These are phyloP conservation scores for Phaedon cochleariae DNA, from an alignment of 2,888 invertebrate species.

Conservation along the genomic window DNA sequence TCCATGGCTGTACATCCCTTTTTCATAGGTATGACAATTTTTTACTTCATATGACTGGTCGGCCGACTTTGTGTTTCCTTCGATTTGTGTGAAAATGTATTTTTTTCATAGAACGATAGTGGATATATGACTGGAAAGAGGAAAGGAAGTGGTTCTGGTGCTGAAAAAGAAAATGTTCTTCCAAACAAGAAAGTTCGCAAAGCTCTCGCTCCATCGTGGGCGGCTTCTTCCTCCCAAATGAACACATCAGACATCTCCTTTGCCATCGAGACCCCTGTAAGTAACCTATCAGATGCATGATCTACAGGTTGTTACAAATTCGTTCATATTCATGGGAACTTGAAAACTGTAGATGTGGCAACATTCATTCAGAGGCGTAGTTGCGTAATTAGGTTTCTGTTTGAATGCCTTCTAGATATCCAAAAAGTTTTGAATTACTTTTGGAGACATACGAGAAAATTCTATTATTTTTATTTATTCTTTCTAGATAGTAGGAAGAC, in stretches of 20 bases:
- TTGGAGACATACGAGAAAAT: too few species aligned
- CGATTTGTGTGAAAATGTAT: constrained; percentile 6
- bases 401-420: too few species aligned
- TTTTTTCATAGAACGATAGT: constrained; percentile 65
- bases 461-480: too few species aligned
- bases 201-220: constrained; percentile 81
- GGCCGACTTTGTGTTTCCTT: constrained; percentile 6
- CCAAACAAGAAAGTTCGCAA: constrained; percentile 81
- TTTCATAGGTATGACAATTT: too few species aligned
- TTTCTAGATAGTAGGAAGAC: too few species aligned
- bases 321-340: too few species aligned
- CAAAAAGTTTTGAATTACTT: too few species aligned
- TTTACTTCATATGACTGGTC: too few species aligned
- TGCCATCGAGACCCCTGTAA: constrained; percentile 80
- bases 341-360: too few species aligned
- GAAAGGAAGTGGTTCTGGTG: constrained; percentile 57
- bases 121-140: constrained; percentile 66
- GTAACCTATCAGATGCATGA: constrained; percentile 49
- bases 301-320: constrained; percentile 18
- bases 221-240: constrained; percentile 58
- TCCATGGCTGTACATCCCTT: too few species aligned
- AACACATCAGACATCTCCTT: constrained; percentile 71
- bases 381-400: too few species aligned
- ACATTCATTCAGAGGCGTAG: too few species aligned
- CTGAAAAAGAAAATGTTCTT: constrained; percentile 74